These are phyloP conservation scores for Tetragnatha montana DNA, from an alignment of 2,888 invertebrate genomes.

Conservation along the genomic window DNA sequence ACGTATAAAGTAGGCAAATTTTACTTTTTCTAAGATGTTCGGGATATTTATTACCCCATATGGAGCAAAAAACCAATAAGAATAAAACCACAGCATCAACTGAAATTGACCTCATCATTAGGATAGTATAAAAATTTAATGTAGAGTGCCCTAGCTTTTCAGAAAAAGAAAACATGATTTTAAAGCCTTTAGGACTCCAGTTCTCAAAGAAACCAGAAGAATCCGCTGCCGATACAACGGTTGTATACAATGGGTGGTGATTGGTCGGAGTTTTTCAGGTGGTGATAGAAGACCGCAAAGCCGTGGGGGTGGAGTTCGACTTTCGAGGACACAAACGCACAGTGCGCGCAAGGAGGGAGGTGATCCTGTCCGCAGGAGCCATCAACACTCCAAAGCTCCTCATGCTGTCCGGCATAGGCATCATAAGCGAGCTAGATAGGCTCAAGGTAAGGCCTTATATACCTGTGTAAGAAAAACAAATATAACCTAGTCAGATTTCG, in stretches of 20 bases:
- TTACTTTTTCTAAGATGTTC: no score
- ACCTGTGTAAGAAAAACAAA: not conserved
- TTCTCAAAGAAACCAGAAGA: no score
- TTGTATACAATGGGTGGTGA: no score
- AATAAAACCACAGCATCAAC: no score
- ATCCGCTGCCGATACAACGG: no score
- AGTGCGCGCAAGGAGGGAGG: slow-evolving; percentile 3
- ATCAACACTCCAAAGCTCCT: slow-evolving; percentile 6
- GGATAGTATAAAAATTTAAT: no score
- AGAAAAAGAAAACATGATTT: not conserved
- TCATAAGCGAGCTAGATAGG: not conserved
- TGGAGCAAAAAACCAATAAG: no score
- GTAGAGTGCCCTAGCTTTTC: no score
- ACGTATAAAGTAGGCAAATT: no score
- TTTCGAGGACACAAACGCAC: not conserved
- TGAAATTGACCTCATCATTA: no score
- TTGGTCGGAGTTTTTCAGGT: not conserved
- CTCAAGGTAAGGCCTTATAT: not conserved
- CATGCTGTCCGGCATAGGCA: slow-evolving; percentile 18
- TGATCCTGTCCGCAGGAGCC: slow-evolving; percentile 13
- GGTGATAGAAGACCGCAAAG: not conserved
- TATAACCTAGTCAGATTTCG: not conserved
- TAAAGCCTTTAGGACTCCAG: no score
- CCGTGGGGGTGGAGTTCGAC: slow-evolving; percentile 3
- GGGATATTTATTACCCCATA: no score